Evolutionary conservation across 2,888 invertebrate species (phyloP).

Genomic region (Salpingus planirostris): DNA sequence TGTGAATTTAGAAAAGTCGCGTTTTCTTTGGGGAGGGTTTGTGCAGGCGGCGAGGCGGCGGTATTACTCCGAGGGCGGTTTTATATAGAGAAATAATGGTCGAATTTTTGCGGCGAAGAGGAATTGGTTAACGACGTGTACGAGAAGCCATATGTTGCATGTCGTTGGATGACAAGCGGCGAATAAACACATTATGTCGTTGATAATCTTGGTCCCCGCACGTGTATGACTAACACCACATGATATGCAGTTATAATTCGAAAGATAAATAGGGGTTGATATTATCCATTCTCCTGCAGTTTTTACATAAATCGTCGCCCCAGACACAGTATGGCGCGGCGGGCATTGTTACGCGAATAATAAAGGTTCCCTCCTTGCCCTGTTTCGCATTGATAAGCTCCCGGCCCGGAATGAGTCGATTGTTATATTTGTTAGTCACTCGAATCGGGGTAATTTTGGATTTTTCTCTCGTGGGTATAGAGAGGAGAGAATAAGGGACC

Average conservation of each 20-base stretch:
- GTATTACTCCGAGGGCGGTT: too few species aligned
- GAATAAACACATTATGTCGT: conserved; percentile 31
- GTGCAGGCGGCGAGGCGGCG: too few species aligned
- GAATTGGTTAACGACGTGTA: conserved; percentile 16
- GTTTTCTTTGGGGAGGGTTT: too few species aligned
- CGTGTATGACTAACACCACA: conserved; percentile 39
- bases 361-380: conserved; percentile 22
- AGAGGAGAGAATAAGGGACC: too few species aligned
- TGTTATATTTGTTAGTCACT: conserved; percentile 19
- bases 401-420: conserved; percentile 21
- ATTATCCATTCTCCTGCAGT: conserved; percentile 32
- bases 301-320: conserved; percentile 32
- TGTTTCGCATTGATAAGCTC: conserved; percentile 27
- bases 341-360: conserved; percentile 26
- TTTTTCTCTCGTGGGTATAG: conserved; percentile 10
- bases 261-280: conserved; percentile 38
- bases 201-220: conserved; percentile 28
- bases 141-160: conserved; percentile 24
- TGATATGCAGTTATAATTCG: conserved; percentile 37
- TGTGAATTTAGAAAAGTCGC: too few species aligned
- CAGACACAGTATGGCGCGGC: conserved; percentile 20
- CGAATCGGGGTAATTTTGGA: conserved; percentile 13
- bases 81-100: too few species aligned
- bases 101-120: too few species aligned
- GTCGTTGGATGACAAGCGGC: conserved; percentile 25